A percentile compares a stretch with the other conserved stretches of the same genome.
These are phyloP conservation scores for Xestia rhomboidea DNA, from an alignment of 2,888 invertebrate species.

Conservation along the genomic window DNA sequence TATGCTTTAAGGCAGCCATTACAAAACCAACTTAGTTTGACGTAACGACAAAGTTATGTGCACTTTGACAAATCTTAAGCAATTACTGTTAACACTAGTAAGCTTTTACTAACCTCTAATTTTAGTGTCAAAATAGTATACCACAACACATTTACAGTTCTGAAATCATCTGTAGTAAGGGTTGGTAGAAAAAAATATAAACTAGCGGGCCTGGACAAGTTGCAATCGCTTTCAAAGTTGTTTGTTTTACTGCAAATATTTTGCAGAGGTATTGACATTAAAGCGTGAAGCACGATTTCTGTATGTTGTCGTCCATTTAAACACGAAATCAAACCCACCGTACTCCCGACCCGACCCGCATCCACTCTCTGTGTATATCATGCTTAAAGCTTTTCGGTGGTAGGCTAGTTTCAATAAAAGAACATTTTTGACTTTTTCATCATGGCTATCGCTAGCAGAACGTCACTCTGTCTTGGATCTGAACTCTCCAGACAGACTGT, in stretches of 20 bases:
- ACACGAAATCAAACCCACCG: too few species aligned
- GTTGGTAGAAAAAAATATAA: not conserved
- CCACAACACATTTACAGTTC: not conserved
- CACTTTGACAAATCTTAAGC: constrained; percentile 83
- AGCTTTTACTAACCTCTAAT: constrained; percentile 59
- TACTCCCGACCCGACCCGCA: too few species aligned
- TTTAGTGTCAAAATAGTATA: constrained; percentile 34
- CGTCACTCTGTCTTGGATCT: too few species aligned
- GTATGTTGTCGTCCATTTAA: too few species aligned
- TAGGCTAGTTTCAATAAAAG: not conserved
- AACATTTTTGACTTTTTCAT: not conserved
- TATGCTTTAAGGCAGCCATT: constrained; percentile 62
- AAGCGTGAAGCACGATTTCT: too few species aligned
- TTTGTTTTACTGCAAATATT: not conserved
- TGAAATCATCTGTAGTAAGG: not conserved
- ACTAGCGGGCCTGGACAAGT: too few species aligned
- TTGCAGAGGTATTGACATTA: not conserved
- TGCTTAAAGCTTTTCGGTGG: not conserved
- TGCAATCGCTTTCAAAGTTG: not conserved
- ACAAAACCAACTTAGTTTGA: constrained; percentile 73
- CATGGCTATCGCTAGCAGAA: not conserved
- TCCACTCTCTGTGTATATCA: too few species aligned
- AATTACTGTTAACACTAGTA: constrained; percentile 76
- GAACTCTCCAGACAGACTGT: not conserved
- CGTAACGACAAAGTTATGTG: constrained; percentile 78